Base-by-base conservation (phyloP, 1,140 invertebrate genomes). In the silkworm (Bombyx mori) region DNA sequence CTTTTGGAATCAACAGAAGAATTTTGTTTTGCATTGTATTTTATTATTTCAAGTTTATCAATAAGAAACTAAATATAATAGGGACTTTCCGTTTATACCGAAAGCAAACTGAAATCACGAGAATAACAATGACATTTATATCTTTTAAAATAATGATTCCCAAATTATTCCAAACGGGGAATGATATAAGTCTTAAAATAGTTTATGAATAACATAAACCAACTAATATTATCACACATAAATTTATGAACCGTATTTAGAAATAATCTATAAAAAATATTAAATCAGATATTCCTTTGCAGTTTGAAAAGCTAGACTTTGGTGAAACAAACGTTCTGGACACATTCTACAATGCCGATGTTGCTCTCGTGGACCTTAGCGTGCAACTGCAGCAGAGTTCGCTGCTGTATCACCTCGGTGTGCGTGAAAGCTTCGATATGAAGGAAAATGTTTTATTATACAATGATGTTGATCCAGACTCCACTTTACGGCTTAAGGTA, bases 351-450 rank as follows among this genome's bases (percentile, higher is more conserved):
- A 98, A 98, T 92, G 98, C 98, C 1, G 98, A 99, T 90, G 96
- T 99, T 35, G 98, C 96, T 1, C 91, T 99, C 26, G 96, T 99
- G 43, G 98, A 99, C 89, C 90, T 99, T 65, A 97, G 96, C 48
- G 89, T 98, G 51, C 92, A 96, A 73, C 79, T 94, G 44, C 97
- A 99, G 87, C 70, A 94, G 80, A 95, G 93, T 71, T 93, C 96
- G 0, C 88, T 99, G 26, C 96, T 98, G 72, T 99, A 99, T 89
- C 98, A 99, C 85, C 91, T 99, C 47, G 98, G 98, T 42, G 97
- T 99, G 1, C 89, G 98, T 57, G 98, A 99, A 86, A 99, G 97
- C 82, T 99, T 99, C 90, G 95, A 95, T 51, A 99, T 99, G 97
- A 98, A 97, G 77, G 95, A 98, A 79, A 99, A 99, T 88, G 97